Evolutionary conservation across 1,140 invertebrate genomes (phyloP), one percentile per base, ranked within the genome.

Genomic region (Drosophila bipectinata): DNA sequence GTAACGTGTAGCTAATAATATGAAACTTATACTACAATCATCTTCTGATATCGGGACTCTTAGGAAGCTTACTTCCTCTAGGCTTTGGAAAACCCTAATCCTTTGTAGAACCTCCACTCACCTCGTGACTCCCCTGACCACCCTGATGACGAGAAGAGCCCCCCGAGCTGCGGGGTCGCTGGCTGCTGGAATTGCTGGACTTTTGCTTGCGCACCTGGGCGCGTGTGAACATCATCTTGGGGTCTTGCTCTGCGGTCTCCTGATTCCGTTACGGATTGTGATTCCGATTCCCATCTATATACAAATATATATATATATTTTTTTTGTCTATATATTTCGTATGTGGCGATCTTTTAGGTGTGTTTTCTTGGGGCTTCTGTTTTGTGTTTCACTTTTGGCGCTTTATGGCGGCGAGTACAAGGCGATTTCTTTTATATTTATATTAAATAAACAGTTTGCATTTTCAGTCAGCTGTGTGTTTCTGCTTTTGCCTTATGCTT

Each of bases 161-260:
- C n/a, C 72, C 79, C 9, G 82, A 75, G 49, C 82, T 87, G 14
- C 83, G 76, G 8, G 83, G 71, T n/a, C 83, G 52, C 53, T 88
- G 84, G 47, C 75, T 88, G 74, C 55, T 72, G 28, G 79, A 64
- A 48, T 71, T 90, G 72, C 30, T 90, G 41, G 79, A 52, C 76
- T 91, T 91, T 52, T 87, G 90, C 58, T 91, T 91, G 71, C 90
- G 90, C 80, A 91, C 83, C 59, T 91, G 90, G 76, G 90, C 73
- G 68, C 90, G 90, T 69, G 90, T 91, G 72, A 91, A 91, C 90
- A 91, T 91, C 90, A 91, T 91, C 67, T 90, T 77, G 67, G 34
- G 34, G 34, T 37, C 34, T 37, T 10, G 34, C 9, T 37, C 34
- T 37, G 34, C 26, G 64, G 54, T 21, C 34, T 48, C 26, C 54